A percentile compares a stretch with the other conserved stretches of the same genome.
These are phyloP conservation scores for Cyclopterus lumpus DNA, from an alignment of 2,797 vertebrate species.

Conservation along the genomic window DNA sequence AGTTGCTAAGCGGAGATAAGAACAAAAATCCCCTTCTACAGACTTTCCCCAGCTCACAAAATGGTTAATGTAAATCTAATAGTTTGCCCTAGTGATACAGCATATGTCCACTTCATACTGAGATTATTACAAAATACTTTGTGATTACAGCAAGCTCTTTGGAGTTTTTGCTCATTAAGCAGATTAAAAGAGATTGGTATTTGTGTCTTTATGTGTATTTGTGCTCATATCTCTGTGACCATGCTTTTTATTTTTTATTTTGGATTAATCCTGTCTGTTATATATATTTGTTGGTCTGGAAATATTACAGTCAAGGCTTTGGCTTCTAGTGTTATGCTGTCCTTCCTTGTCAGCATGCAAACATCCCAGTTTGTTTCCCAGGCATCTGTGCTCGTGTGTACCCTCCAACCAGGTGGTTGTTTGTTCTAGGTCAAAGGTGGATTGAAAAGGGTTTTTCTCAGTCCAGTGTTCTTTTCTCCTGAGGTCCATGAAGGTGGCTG, in stretches of 20 bases:
- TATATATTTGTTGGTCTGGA: background rate
- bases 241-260: background rate
- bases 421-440: slow-evolving; percentile 69
- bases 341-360: slow-evolving; percentile 7
- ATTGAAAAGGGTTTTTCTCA: slow-evolving; percentile 63
- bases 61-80: slow-evolving; percentile 44
- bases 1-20: slow-evolving; percentile 21
- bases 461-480: slow-evolving; percentile 52
- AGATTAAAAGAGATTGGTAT: slow-evolving; percentile 40
- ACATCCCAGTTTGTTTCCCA: slow-evolving; percentile 15
- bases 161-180: slow-evolving; percentile 41
- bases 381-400: slow-evolving; percentile 20
- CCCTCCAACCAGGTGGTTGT: slow-evolving; percentile 50
- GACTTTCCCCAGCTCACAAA: slow-evolving; percentile 30
- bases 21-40: slow-evolving; percentile 21
- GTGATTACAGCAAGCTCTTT: slow-evolving; percentile 46
- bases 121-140: slow-evolving; percentile 50
- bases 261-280: background rate
- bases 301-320: background rate
- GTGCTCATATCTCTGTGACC: background rate
- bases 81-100: slow-evolving; percentile 38
- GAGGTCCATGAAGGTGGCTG: slow-evolving; percentile 40
- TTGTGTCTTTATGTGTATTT: slow-evolving; percentile 2
- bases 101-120: slow-evolving; percentile 34
- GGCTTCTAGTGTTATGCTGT: background rate